phyloP scores from a whole-genome alignment of 2,113 vertebrate species.

The Podarcis cretensis region DNA sequence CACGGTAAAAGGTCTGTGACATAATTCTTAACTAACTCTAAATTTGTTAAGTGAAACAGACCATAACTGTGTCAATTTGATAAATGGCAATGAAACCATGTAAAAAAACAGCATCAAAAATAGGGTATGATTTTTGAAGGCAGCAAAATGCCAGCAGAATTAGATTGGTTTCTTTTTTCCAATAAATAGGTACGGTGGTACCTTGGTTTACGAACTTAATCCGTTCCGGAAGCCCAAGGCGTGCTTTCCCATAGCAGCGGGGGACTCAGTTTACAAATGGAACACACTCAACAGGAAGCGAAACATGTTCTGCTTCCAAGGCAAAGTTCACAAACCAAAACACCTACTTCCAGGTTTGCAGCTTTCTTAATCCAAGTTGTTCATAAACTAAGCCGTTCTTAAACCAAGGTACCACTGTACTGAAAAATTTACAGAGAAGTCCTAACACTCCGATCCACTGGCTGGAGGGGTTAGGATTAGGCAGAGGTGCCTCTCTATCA shows the following conservation, averaged over 20 bases:
- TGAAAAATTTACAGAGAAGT: not conserved
- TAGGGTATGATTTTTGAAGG: not conserved
- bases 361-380: no score
- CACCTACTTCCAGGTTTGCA: no score
- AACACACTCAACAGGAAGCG: no score
- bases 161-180: not conserved
- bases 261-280: no score
- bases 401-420: no score
- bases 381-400: no score
- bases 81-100: not conserved
- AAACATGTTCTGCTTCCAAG: no score
- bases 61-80: not conserved
- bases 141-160: not conserved
- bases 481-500: not conserved
- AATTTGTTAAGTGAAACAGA: not conserved
- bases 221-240: no score
- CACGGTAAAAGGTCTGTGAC: not conserved
- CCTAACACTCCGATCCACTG: not conserved
- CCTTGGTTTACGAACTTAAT: no score
- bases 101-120: not conserved
- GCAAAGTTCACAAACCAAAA: no score
- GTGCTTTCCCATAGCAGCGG: no score
- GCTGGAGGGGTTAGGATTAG: not conserved
- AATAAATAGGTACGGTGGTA: not conserved
- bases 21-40: not conserved